These are phyloP conservation scores for Lycia hirtaria DNA, from an alignment of 2,888 invertebrate species.

Conservation along the genomic window DNA sequence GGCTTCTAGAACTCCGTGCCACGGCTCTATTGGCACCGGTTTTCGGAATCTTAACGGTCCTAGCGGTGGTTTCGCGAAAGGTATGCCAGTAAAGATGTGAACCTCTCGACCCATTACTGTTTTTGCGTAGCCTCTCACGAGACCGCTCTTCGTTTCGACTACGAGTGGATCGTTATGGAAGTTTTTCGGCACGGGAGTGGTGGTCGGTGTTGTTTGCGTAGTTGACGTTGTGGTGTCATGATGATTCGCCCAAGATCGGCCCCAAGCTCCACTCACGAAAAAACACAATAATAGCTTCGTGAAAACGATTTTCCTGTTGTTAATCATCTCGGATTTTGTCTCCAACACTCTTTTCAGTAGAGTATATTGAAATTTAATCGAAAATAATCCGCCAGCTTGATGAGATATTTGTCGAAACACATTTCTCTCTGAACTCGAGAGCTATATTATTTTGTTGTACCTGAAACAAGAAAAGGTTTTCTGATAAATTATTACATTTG, in stretches of 20 bases:
- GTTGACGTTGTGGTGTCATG: conserved; percentile 82
- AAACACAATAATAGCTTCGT: conserved; percentile 73
- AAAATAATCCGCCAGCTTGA: conserved; percentile 76
- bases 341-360: conserved; percentile 54
- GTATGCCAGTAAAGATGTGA: conserved; percentile 95
- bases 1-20: conserved; percentile 94
- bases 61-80: conserved; percentile 95
- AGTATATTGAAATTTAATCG: conserved; percentile 64
- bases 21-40: conserved; percentile 94
- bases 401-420: conserved; percentile 77
- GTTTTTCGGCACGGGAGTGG: conserved; percentile 76
- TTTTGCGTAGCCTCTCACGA: conserved; percentile 92
- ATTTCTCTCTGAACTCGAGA: conserved; percentile 63
- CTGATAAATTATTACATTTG: conserved; percentile 12
- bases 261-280: conserved; percentile 64
- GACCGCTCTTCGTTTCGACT: conserved; percentile 93
- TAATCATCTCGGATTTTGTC: conserved; percentile 63
- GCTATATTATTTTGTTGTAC: conserved; percentile 48
- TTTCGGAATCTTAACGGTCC: conserved; percentile 94
- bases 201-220: conserved; percentile 79
- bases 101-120: conserved; percentile 94
- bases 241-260: conserved; percentile 81
- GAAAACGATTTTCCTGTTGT: conserved; percentile 73
- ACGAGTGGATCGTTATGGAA: conserved; percentile 90
- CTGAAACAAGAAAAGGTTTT: conserved; percentile 58